Evolutionary conservation across 2,113 vertebrate species (phyloP).

Genomic region (Anguilla rostrata): DNA sequence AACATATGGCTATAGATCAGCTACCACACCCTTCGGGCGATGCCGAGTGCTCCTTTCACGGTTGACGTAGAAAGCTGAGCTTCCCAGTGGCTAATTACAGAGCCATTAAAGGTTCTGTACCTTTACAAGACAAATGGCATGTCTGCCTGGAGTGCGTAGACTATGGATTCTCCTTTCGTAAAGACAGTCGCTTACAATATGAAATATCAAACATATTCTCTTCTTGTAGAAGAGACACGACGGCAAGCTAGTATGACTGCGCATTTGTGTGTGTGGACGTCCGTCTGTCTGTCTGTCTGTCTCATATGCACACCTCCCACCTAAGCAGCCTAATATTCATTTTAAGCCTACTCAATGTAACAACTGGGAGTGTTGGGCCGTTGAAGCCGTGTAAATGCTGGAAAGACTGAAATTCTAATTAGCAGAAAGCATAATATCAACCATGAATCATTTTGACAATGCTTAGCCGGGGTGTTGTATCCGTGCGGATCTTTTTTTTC

Average conservation of each 20-base stretch:
- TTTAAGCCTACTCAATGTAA: not conserved
- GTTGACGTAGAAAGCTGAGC: not conserved
- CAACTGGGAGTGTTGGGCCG: not conserved
- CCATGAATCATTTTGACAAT: not conserved
- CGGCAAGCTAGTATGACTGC: not conserved
- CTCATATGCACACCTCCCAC: not conserved
- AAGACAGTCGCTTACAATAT: not conserved
- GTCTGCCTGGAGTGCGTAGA: not conserved
- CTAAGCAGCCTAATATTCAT: not conserved
- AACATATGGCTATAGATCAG: not conserved
- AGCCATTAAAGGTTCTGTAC: not conserved
- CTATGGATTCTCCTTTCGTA: not conserved
- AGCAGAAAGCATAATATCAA: not conserved
- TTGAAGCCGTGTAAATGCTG: not conserved
- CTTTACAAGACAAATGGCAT: not conserved
- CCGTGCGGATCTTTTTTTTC: not conserved
- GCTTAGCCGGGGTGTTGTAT: not conserved
- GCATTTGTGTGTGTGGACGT: not conserved
- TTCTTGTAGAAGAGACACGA: not conserved
- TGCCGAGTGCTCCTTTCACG: not conserved
- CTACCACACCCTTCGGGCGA: not conserved
- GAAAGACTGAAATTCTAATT: not conserved
- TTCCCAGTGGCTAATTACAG: not conserved
- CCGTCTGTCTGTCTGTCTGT: not conserved
- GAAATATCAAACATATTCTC: not conserved